Percentiles rank a stretch among this genome's conserved stretches.
These are phyloP conservation scores for Eupithecia pulchellata DNA, from an alignment of 2,888 invertebrate genomes.

Conservation along the genomic window DNA sequence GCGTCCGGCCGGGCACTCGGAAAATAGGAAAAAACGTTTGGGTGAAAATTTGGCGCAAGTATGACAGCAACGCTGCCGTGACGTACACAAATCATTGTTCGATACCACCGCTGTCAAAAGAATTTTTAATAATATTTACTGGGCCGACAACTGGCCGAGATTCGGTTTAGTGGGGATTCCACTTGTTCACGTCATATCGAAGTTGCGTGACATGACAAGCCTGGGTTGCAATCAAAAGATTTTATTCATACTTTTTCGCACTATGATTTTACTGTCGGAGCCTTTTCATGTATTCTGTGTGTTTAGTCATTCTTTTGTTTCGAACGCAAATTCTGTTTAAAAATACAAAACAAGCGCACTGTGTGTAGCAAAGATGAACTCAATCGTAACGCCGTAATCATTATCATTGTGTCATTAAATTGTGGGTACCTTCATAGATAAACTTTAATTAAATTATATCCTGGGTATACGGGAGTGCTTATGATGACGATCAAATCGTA, in stretches of 20 bases:
- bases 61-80: constrained; percentile 70
- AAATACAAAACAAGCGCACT: constrained; percentile 21
- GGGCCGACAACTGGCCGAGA: constrained; percentile 55
- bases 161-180: constrained; percentile 63
- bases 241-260: constrained; percentile 51
- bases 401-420: constrained; percentile 51
- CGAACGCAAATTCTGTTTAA: constrained; percentile 40
- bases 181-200: constrained; percentile 58
- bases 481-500: constrained; percentile 78
- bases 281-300: constrained; percentile 61
- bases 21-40: constrained; percentile 73
- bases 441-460: constrained; percentile 69
- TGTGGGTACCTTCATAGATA: constrained; percentile 53
- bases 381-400: constrained; percentile 19
- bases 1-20: constrained; percentile 62
- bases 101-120: constrained; percentile 76
- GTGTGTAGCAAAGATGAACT: not conserved
- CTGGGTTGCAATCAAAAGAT: constrained; percentile 53
- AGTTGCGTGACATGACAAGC: constrained; percentile 41
- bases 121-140: constrained; percentile 81
- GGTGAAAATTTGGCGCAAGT: constrained; percentile 81
- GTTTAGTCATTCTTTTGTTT: constrained; percentile 49
- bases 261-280: constrained; percentile 57
- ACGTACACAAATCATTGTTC: constrained; percentile 80
- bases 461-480: constrained; percentile 65